Evolutionary conservation across 2,797 vertebrate genomes (phyloP), one percentile per base, ranked within the genome.

Genomic region (Podargus strigoides): DNA sequence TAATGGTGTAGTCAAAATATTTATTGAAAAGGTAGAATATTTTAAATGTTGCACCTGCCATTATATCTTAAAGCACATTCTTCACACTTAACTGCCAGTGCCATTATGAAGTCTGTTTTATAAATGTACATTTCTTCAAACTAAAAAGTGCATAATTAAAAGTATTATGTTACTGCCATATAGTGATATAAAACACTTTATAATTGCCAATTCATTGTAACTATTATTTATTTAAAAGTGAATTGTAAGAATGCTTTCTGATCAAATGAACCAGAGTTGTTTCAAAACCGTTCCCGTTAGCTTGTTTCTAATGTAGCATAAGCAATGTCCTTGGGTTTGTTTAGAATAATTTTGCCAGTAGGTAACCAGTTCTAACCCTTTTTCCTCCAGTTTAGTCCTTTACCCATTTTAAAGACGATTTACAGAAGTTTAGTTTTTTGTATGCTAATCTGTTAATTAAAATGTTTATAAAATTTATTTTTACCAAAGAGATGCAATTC

Each of bases 401-500:
- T 94, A 92, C 96, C 95, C 23, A 22, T 95, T 97, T 97, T 97
- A 96, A 97, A 98, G 96, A 97, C 96, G 41, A 97, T 97, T 98
- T 98, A 98, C 98, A 98, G 97, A 98, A 98, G 97, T 99, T 99
- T 99, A 98, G 98, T 99, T 99, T 99, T 99, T 97, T 99, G 98
- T 99, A 99, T 99, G 98, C 99, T 99, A 99, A 99, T 98, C 98
- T 99, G 98, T 99, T 99, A 98, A 99, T 99, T 98, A 98, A 99
- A 99, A 99, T 99, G 99, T 99, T 99, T 99, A 99, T 99, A 99
- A 99, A 99, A 98, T 99, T 99, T 99, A 99, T 99, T 99, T 99
- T 99, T 99, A 99, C 99, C 99, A 99, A 99, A 99, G 99, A 99
- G 98, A 99, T 99, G 98, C 99, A 99, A 99, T 99, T 99, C 99